Evolutionary conservation across 2,113 vertebrate species (phyloP), one percentile per base, ranked within the genome.

Genomic region (Microtus oregoni): DNA sequence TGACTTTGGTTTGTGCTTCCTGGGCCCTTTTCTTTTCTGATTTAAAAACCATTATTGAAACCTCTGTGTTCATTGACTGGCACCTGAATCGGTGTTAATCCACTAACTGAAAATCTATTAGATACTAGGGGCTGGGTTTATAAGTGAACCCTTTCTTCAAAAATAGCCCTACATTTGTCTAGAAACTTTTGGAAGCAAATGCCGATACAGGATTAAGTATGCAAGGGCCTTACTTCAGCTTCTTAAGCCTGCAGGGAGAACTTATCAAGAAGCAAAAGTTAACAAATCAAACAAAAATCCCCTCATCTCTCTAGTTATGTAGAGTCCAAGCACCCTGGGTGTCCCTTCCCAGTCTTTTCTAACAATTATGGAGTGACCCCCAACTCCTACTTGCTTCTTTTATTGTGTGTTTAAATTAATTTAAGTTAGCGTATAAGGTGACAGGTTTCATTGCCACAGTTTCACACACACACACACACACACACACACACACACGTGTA

Each of bases 1-100:
- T 50, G 41, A 41, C 12, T 96, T 87, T 82, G 17, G 32, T 78
- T 70, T 68, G 85, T 79, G n/a, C 92, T 76, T 92, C 79, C 70
- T 55, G 44, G 94, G 26, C 26, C 61, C 22, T 91, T 79, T 28
- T 58, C 90, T 93, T 86, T 67, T 75, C 86, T 89, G 65, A 13
- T 73, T 86, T 89, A 50, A 93, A 86, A 65, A n/a, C 44, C 8
- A 19, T 87, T 83, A 30, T 50, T 58, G 75, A 63, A 94, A 79
- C 1, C 50, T 91, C 24, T 73, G 0, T 92, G 41, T 91, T 82
- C 44, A 91, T 61, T 77, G n/a, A 94, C 87, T 11, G 22, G n/a
- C 47, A 87, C 28, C 14, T 3, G 86, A n/a, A 8, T 89, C 93
- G 65, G 44, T 73, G 44, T 91, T 90, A 91, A 55, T 92, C 92